A percentile compares a stretch with the other conserved stretches of the same genome.
These are phyloP conservation scores for Ambastaia sidthimunki DNA, from an alignment of 2,797 vertebrate genomes.

Conservation along the genomic window DNA sequence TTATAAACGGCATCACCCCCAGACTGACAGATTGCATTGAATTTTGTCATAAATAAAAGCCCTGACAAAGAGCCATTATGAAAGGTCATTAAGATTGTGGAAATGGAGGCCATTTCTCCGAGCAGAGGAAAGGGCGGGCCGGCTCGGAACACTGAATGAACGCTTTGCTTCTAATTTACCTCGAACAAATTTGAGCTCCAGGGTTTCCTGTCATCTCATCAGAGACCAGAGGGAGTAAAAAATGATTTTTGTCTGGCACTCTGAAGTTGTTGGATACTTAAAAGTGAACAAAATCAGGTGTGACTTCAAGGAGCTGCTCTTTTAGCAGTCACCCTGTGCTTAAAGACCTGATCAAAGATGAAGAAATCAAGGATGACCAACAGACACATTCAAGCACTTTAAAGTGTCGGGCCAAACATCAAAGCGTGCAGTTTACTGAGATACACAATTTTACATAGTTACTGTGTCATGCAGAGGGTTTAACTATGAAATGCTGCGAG, in stretches of 20 bases:
- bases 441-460: slow-evolving; percentile 7
- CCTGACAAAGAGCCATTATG: slow-evolving; percentile 76
- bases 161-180: slow-evolving; percentile 70
- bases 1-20: slow-evolving; percentile 38
- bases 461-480: background rate
- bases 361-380: slow-evolving; percentile 47
- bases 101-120: slow-evolving; percentile 76
- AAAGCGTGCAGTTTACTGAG: background rate
- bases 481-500: slow-evolving; percentile 5
- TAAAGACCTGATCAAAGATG: slow-evolving; percentile 41
- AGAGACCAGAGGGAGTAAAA: slow-evolving; percentile 72
- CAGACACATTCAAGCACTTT: slow-evolving; percentile 13
- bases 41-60: slow-evolving; percentile 78
- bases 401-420: slow-evolving; percentile 34
- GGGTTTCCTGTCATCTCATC: slow-evolving; percentile 75
- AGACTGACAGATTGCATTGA: slow-evolving; percentile 76
- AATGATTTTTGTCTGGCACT: slow-evolving; percentile 63
- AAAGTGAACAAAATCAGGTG: slow-evolving; percentile 37
- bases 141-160: slow-evolving; percentile 65
- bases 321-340: slow-evolving; percentile 21
- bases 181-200: slow-evolving; percentile 71
- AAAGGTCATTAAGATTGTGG: slow-evolving; percentile 71
- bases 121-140: slow-evolving; percentile 56
- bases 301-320: slow-evolving; percentile 33
- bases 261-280: slow-evolving; percentile 14